phyloP scores from a whole-genome alignment of 1,140 invertebrate genomes.

The Trichonephila clavata region DNA sequence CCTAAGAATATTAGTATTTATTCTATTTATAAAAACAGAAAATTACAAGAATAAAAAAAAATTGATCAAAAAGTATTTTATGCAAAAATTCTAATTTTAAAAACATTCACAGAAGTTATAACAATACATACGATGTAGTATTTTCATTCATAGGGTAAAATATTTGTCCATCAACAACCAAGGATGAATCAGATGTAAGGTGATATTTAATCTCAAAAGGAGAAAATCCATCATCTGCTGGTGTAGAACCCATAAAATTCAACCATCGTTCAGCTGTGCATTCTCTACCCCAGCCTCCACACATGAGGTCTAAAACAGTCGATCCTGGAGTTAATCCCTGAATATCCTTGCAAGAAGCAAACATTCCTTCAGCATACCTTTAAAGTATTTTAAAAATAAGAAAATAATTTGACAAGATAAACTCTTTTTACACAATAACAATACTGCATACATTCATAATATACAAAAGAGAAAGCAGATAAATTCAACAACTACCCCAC shows the following conservation, averaged over 20 bases:
- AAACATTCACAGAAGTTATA: not conserved
- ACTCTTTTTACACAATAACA: conserved; percentile 14
- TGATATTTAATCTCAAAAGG: conserved; percentile 78
- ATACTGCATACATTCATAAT: not conserved
- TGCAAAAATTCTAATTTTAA: not conserved
- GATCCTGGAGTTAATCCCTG: conserved; percentile 74
- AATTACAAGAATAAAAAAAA: not conserved
- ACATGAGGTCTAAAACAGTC: conserved; percentile 77
- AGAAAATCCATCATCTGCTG: conserved; percentile 76
- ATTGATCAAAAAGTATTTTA: not conserved
- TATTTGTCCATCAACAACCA: conserved; percentile 41
- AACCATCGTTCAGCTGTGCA: conserved; percentile 77
- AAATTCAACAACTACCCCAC: not conserved
- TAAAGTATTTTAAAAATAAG: conserved; percentile 32
- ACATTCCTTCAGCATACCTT: conserved; percentile 74
- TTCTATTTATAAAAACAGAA: no score
- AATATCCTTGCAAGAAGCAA: conserved; percentile 78
- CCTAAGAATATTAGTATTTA: no score
- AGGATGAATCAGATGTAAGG: not conserved
- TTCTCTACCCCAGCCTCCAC: conserved; percentile 76
- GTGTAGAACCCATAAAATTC: conserved; percentile 78
- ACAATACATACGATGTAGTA: conserved; percentile 61
- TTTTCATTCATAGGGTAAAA: conserved; percentile 72
- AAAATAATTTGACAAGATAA: not conserved
- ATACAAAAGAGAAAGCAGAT: not conserved